A percentile compares a stretch with the other conserved stretches of the same genome.
Evolutionary conservation across 2,888 invertebrate genomes (phyloP).

Genomic region (Entomobrya multifasciata): DNA sequence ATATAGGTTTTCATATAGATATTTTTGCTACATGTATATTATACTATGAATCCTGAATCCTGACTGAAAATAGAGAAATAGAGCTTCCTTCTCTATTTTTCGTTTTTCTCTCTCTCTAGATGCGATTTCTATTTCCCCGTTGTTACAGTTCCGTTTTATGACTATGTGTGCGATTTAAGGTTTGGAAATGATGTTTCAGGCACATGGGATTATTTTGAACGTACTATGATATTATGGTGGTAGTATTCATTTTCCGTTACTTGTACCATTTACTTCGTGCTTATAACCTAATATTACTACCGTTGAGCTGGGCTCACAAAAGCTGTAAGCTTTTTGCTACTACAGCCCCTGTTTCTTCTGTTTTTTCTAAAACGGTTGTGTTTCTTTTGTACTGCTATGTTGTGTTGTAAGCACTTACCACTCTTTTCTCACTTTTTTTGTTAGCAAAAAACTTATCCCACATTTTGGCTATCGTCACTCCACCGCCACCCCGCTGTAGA

Average conservation of each 20-base stretch:
- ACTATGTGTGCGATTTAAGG: slow-evolving; percentile 69
- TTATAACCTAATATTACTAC: neutral
- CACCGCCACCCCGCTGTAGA: neutral
- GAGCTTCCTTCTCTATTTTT: slow-evolving; percentile 29
- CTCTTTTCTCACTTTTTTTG: slow-evolving; percentile 12
- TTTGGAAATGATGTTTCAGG: slow-evolving; percentile 68
- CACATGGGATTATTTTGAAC: slow-evolving; percentile 68
- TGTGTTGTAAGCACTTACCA: slow-evolving; percentile 27
- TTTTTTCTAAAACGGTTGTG: slow-evolving; percentile 6
- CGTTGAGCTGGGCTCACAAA: too few relatives aligned
- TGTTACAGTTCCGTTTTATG: slow-evolving; percentile 61
- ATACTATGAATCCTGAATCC: neutral
- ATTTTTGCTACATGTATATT: neutral
- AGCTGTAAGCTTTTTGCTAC: neutral
- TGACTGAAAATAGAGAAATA: too few relatives aligned
- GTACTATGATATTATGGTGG: slow-evolving; percentile 16
- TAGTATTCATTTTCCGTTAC: slow-evolving; percentile 32
- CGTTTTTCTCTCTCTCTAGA: slow-evolving; percentile 50
- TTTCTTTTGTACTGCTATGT: slow-evolving; percentile 20
- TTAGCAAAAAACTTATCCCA: slow-evolving; percentile 7
- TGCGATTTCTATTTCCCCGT: slow-evolving; percentile 64
- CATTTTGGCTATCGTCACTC: neutral
- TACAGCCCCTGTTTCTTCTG: neutral
- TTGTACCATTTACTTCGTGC: neutral
- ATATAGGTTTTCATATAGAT: neutral